phyloP scores from a whole-genome alignment of 2,113 vertebrate species.

The Andinoacara biseriatus region DNA sequence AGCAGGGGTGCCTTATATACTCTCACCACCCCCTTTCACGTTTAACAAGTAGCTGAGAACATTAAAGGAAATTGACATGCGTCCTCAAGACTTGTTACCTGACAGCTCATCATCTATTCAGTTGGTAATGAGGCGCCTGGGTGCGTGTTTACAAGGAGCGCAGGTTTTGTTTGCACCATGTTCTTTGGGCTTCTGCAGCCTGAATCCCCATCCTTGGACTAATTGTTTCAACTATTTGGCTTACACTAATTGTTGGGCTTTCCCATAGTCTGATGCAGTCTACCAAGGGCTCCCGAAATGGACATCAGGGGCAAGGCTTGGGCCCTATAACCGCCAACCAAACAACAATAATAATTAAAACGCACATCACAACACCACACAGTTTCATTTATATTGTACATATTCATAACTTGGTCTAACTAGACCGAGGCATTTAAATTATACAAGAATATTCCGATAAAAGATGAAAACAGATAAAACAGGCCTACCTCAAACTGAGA shows the following conservation, averaged over 20 bases:
- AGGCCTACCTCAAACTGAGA: neutral
- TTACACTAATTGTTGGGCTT: slow-evolving; percentile 66
- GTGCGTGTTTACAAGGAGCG: slow-evolving; percentile 64
- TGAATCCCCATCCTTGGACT: slow-evolving; percentile 41
- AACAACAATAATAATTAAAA: neutral
- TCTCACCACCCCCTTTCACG: slow-evolving; percentile 69
- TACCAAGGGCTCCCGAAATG: slow-evolving; percentile 21
- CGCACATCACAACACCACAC: neutral
- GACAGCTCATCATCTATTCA: slow-evolving; percentile 83
- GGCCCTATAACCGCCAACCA: neutral
- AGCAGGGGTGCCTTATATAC: slow-evolving; percentile 78
- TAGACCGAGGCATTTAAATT: neutral
- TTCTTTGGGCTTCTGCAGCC: slow-evolving; percentile 31
- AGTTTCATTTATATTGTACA: neutral
- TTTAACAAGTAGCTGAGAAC: slow-evolving; percentile 80
- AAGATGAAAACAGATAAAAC: neutral
- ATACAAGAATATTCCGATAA: neutral
- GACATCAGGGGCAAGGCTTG: neutral
- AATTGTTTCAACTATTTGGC: slow-evolving; percentile 60
- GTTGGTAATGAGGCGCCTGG: slow-evolving; percentile 76
- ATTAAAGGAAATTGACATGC: slow-evolving; percentile 83
- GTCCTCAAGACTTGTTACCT: slow-evolving; percentile 76
- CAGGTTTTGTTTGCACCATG: slow-evolving; percentile 59
- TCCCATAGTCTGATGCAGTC: slow-evolving; percentile 40
- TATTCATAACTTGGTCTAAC: neutral